Conservation (phyloP, 1,140 invertebrate species). For the Bombus cullumanus region DNA sequence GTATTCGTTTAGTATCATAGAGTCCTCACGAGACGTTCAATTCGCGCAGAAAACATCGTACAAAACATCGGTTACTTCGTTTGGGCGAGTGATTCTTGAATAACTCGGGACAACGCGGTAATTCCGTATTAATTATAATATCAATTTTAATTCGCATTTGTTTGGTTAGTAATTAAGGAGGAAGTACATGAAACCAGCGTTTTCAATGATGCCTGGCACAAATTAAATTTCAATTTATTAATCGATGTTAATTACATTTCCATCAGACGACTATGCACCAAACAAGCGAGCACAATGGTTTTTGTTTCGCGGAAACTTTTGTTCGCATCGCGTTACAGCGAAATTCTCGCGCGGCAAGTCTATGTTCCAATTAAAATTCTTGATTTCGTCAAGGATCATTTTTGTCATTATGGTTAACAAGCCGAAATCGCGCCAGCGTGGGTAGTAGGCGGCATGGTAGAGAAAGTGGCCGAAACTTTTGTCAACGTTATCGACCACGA, state of each 20-base stretch:
- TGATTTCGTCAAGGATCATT: slow-evolving; percentile 29
- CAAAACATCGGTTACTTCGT: background rate
- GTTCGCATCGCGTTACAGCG: background rate
- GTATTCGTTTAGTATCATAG: too few relatives aligned
- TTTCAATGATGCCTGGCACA: background rate
- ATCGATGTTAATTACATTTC: background rate
- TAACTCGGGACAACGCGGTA: background rate
- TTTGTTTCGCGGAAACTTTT: background rate
- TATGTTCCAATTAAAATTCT: slow-evolving; percentile 41
- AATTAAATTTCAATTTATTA: background rate
- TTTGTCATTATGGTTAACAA: slow-evolving; percentile 29
- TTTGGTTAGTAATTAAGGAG: background rate
- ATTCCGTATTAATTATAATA: background rate
- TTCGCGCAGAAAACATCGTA: too few relatives aligned
- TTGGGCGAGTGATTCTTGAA: background rate
- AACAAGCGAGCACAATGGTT: background rate
- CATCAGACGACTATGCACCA: too few relatives aligned
- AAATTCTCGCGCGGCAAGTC: background rate
- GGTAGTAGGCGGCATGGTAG: background rate
- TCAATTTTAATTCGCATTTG: background rate
- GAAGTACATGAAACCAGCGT: background rate
- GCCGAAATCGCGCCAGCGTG: slow-evolving; percentile 23
- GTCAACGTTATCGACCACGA: slow-evolving; percentile 1
- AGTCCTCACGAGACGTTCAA: too few relatives aligned
- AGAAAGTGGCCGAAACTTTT: slow-evolving; percentile 25